A percentile compares a stretch with the other conserved stretches of the same genome.
Conservation (phyloP, 2,888 invertebrate species). For the Torymus texanus region DNA sequence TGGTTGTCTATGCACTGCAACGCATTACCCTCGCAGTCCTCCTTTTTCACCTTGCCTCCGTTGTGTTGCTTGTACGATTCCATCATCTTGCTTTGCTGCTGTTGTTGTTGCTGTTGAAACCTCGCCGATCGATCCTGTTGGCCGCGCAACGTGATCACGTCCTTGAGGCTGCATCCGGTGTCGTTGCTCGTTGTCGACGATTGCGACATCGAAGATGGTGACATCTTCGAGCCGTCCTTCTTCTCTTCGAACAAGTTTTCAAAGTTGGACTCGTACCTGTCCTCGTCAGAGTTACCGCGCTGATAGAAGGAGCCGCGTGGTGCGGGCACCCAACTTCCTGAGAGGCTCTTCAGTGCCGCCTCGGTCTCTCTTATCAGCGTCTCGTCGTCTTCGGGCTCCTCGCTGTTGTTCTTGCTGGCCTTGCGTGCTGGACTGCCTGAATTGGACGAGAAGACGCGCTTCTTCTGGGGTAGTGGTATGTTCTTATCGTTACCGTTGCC, state of each 20-base stretch:
- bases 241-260: slow-evolving; percentile 91
- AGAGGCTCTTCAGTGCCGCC: slow-evolving; percentile 89
- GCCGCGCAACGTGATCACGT: slow-evolving; percentile 78
- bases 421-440: slow-evolving; percentile 76
- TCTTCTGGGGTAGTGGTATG: slow-evolving; percentile 79
- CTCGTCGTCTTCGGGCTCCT: slow-evolving; percentile 84
- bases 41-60: slow-evolving; percentile 62
- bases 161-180: slow-evolving; percentile 81
- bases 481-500: slow-evolving; percentile 72
- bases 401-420: slow-evolving; percentile 68
- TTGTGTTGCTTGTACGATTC: slow-evolving; percentile 66
- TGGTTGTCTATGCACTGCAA: slow-evolving; percentile 75
- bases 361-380: slow-evolving; percentile 91
- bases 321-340: slow-evolving; percentile 87
- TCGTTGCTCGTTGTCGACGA: slow-evolving; percentile 79
- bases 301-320: slow-evolving; percentile 81
- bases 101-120: slow-evolving; percentile 61
- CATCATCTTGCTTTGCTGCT: slow-evolving; percentile 55
- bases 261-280: slow-evolving; percentile 84
- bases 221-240: slow-evolving; percentile 80
- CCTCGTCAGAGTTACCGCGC: slow-evolving; percentile 80
- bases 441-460: slow-evolving; percentile 76
- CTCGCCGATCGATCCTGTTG: slow-evolving; percentile 69
- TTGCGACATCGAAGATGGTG: slow-evolving; percentile 81
- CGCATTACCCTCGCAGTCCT: slow-evolving; percentile 74